Base-by-base conservation (phyloP, 2,113 vertebrate species). In the Lonchura striata region DNA sequence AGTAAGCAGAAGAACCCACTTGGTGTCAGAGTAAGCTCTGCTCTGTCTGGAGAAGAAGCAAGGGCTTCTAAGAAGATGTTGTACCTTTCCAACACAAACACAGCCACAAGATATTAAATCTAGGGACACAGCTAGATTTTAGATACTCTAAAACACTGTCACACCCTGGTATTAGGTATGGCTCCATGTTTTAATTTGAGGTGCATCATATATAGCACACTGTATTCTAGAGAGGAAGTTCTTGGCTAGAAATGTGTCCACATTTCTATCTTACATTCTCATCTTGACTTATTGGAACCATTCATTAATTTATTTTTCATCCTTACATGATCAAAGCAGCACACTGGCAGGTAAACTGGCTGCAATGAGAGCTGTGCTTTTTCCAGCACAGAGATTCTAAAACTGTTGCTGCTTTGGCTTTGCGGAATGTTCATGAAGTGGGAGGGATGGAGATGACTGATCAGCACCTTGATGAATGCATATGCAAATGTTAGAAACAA, bases 81-180 rank as follows among this genome's bases (percentile, higher is more conserved):
- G 46, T 21, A 65, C 11, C 80, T 82, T 78, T 61, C 7, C 80
- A 44, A 82, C 12, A 69, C 3, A 6, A 71, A 54, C 15, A 47
- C 0, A 0, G 39, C 41, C 24, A 50, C 28, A 77, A 23, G 6
- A 4, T 22, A 6, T 24, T 66, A 57, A 53, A 52, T 10, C 7
- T 57, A 24, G 13, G 20, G 30, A 46, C 15, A 60, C 23, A 50
- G 11, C 25, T n/a, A 65, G 41, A 42, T 82, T 82, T 86, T 72
- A 78, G 16, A 33, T 46, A 39, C 4, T 37, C n/a, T 86, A 24
- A 65, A 86, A 79, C 39, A 71, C 7, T 5, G 64, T 52, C 9
- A 88, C 9, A 56, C 2, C 2, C 33, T 28, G 4, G 14, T 28
- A 18, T 47, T 64, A 56, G 28, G 60, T 13, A 72, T 3, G 15